Base-by-base conservation (phyloP, 1,140 invertebrate species). In the Panulirus ornatus region DNA sequence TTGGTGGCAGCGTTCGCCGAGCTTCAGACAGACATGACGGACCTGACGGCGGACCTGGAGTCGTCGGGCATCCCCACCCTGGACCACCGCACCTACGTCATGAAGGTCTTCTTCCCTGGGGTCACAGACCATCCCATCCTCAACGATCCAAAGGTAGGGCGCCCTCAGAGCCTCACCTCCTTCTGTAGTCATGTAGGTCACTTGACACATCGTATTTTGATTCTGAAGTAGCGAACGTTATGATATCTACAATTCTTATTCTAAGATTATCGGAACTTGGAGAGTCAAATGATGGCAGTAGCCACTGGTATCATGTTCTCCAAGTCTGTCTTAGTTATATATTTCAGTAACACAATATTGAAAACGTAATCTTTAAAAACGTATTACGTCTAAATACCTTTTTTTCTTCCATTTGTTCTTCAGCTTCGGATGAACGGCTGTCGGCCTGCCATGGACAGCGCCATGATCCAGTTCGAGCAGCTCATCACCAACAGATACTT, bases 11-110 rank as follows among this genome's bases (percentile, higher is more conserved):
- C 99, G 1, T 99, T 99, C 96, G 98, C 98, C n/a, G 99, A 99
- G 94, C 95, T 99, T 22, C 99, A 99, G 95, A 99, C 99, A 1
- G 99, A 99, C 94, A 99, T 99, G 97, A 98, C 98, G 71, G 99
- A 99, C 94, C 95, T 99, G 92, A 99, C 98, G 47, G 98, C 97
- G 58, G 98, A 99, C 95, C 95, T 99, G 87, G 97, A 98, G 94
- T 87, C 97, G 91, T 97, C 97, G 11, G 98, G 98, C 1, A 99
- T 99, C 92, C 98, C 98, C 9, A 99, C 98, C 11, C 94, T 99
- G 70, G 98, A 99, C 94, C 98, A 99, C 93, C 96, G 98, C 78
- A 98, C 97, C 93, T 99, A 99, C 93, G 98, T 99, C 75, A 99
- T 99, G 97, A 99, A 99, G 94, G 98, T 99, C 14, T 98, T 99